These are phyloP conservation scores for Austrolebias charrua DNA, from an alignment of 2,797 vertebrate species.

Conservation along the genomic window DNA sequence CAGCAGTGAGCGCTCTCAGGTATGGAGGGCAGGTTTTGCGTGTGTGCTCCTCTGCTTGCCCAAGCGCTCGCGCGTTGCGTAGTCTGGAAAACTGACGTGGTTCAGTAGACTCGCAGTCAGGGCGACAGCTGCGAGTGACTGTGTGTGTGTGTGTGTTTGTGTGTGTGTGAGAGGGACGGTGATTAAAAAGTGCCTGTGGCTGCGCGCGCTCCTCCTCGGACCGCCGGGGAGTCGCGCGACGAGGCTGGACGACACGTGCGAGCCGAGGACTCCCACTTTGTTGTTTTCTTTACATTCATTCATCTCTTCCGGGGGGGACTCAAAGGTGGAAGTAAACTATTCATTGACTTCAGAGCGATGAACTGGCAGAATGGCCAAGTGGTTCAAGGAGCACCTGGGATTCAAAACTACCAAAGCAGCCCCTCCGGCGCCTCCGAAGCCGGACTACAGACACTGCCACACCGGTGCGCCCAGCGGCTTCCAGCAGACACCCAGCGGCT, in stretches of 20 bases:
- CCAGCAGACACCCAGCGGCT: slow-evolving; percentile 60
- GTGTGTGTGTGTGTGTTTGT: slow-evolving; percentile 1
- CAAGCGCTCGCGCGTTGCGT: slow-evolving; percentile 70
- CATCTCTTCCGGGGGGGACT: too few relatives aligned
- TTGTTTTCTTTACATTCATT: too few relatives aligned
- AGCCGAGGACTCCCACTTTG: slow-evolving; percentile 46
- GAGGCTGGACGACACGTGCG: slow-evolving; percentile 52
- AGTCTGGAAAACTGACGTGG: slow-evolving; percentile 65
- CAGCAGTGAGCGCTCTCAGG: slow-evolving; percentile 78
- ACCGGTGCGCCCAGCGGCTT: slow-evolving; percentile 74
- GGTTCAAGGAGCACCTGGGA: slow-evolving; percentile 96
- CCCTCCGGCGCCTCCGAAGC: slow-evolving; percentile 90
- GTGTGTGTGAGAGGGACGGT: slow-evolving; percentile 22
- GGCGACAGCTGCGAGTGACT: slow-evolving; percentile 23
- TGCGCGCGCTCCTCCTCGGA: slow-evolving; percentile 33
- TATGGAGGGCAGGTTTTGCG: slow-evolving; percentile 61
- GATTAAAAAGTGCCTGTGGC: slow-evolving; percentile 69
- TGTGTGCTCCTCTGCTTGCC: slow-evolving; percentile 56
- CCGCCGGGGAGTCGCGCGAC: slow-evolving; percentile 20
- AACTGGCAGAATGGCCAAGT: slow-evolving; percentile 94
- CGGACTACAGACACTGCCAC: slow-evolving; percentile 88
- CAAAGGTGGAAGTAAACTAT: slow-evolving; percentile 63
- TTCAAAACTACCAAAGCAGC: slow-evolving; percentile 92
- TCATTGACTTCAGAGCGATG: slow-evolving; percentile 82
- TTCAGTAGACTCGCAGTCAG: slow-evolving; percentile 29